Evolutionary conservation across 1,140 invertebrate genomes (phyloP).

Genomic region (Drosophila lacertosa): DNA sequence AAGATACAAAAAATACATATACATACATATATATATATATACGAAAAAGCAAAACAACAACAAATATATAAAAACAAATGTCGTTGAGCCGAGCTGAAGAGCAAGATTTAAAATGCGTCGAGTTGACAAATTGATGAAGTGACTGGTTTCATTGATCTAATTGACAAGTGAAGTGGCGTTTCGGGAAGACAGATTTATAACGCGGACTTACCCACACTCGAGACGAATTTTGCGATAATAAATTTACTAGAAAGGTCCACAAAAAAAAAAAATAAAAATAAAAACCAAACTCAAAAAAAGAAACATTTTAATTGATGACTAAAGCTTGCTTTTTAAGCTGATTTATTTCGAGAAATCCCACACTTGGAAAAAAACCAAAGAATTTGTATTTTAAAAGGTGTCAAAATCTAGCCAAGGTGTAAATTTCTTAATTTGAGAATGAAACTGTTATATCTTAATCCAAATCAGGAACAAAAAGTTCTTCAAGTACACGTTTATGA

Average conservation of each 20-base stretch:
- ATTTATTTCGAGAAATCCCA: background rate
- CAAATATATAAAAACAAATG: slow-evolving; percentile 11
- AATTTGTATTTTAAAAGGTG: too few relatives aligned
- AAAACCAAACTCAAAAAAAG: background rate
- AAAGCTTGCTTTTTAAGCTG: background rate
- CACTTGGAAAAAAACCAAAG: too few relatives aligned
- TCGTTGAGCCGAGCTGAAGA: slow-evolving; percentile 24
- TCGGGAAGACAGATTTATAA: slow-evolving; percentile 13
- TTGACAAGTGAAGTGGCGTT: slow-evolving; percentile 55
- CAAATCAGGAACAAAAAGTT: too few relatives aligned
- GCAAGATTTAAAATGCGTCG: slow-evolving; percentile 11
- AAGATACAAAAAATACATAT: background rate
- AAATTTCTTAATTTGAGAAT: too few relatives aligned
- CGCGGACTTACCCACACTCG: background rate
- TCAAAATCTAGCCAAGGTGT: too few relatives aligned
- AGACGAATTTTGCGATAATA: slow-evolving; percentile 5
- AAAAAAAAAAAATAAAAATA: slow-evolving; percentile 5
- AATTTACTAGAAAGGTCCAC: background rate
- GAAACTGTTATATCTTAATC: too few relatives aligned
- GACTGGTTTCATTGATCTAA: slow-evolving; percentile 62
- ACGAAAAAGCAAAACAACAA: slow-evolving; percentile 9
- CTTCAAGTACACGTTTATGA: too few relatives aligned
- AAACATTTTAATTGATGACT: background rate
- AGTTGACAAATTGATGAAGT: slow-evolving; percentile 33
- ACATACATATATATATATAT: slow-evolving; percentile 2